phyloP scores from a whole-genome alignment of 2,797 vertebrate genomes.

The Sebastiscus albofasciatus region DNA sequence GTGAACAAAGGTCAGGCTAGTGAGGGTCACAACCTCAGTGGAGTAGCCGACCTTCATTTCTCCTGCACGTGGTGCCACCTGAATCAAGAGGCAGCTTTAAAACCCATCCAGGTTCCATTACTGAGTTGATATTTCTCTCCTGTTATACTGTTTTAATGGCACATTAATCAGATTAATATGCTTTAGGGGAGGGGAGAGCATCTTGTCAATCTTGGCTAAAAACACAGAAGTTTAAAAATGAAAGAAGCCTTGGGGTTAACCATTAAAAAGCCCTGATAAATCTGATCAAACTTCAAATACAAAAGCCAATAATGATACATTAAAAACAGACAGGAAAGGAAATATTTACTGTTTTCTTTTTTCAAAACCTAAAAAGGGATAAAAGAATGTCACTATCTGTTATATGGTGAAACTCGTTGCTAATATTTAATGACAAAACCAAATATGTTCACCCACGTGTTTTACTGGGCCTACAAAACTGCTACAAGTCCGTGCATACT shows the following conservation, averaged over 20 bases:
- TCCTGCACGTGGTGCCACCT: slow-evolving; percentile 41
- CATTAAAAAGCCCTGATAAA: slow-evolving; percentile 53
- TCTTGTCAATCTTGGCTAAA: slow-evolving; percentile 58
- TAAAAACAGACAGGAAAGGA: slow-evolving; percentile 7
- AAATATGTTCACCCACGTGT: neutral
- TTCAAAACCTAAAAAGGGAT: neutral
- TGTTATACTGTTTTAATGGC: slow-evolving; percentile 63
- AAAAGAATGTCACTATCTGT: neutral
- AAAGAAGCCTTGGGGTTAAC: slow-evolving; percentile 49
- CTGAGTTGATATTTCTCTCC: slow-evolving; percentile 55
- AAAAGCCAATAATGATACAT: neutral
- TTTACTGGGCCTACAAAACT: slow-evolving; percentile 1
- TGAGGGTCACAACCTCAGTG: slow-evolving; percentile 30
- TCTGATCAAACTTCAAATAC: slow-evolving; percentile 51
- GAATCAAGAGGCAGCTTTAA: slow-evolving; percentile 43
- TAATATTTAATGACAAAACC: neutral
- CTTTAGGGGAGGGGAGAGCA: slow-evolving; percentile 61
- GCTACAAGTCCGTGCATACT: slow-evolving; percentile 85
- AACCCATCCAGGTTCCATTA: slow-evolving; percentile 61
- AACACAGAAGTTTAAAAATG: slow-evolving; percentile 52
- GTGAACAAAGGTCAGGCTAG: slow-evolving; percentile 41
- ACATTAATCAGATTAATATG: slow-evolving; percentile 83
- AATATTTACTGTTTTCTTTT: slow-evolving; percentile 38
- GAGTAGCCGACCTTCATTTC: slow-evolving; percentile 18
- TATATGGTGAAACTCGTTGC: neutral